A percentile compares a stretch with the other conserved stretches of the same genome.
Conservation (phyloP, 2,888 invertebrate species). For the Sminthurides aquaticus region DNA sequence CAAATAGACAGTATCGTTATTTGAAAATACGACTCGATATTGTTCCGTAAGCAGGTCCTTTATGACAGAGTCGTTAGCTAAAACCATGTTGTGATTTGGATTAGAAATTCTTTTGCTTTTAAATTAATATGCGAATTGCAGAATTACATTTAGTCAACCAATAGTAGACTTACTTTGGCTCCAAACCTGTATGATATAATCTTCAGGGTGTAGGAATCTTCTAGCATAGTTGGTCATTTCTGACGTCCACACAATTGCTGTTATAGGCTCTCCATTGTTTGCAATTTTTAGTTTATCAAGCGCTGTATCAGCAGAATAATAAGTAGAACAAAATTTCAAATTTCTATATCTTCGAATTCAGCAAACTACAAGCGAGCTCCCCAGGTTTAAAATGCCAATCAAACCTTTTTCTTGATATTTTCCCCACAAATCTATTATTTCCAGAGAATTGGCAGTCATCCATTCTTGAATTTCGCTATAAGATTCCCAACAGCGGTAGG, state of each 20-base stretch:
- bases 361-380: not conserved
- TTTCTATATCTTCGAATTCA: not conserved
- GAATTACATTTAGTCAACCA: too few relatives aligned
- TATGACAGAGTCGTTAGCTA: constrained; percentile 52
- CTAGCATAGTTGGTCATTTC: constrained; percentile 62
- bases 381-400: constrained; percentile 66
- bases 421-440: constrained; percentile 46
- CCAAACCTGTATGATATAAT: constrained; percentile 65
- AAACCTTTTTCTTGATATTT: constrained; percentile 45
- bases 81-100: too few relatives aligned
- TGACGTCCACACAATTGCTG: constrained; percentile 73
- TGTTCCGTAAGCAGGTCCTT: constrained; percentile 62
- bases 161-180: constrained; percentile 16
- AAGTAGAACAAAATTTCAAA: constrained; percentile 7
- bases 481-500: constrained; percentile 70
- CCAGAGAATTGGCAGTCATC: constrained; percentile 47
- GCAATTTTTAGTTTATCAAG: constrained; percentile 30
- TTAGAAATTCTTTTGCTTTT: constrained; percentile 36
- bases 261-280: constrained; percentile 51
- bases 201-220: constrained; percentile 59
- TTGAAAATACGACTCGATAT: constrained; percentile 70
- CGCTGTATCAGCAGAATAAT: constrained; percentile 13
- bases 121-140: not conserved
- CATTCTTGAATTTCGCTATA: constrained; percentile 54
- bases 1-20: constrained; percentile 76